A percentile compares a stretch with the other conserved stretches of the same genome.
These are phyloP conservation scores for Scaptomyza caliginosa DNA, from an alignment of 2,888 invertebrate species.

Conservation along the genomic window DNA sequence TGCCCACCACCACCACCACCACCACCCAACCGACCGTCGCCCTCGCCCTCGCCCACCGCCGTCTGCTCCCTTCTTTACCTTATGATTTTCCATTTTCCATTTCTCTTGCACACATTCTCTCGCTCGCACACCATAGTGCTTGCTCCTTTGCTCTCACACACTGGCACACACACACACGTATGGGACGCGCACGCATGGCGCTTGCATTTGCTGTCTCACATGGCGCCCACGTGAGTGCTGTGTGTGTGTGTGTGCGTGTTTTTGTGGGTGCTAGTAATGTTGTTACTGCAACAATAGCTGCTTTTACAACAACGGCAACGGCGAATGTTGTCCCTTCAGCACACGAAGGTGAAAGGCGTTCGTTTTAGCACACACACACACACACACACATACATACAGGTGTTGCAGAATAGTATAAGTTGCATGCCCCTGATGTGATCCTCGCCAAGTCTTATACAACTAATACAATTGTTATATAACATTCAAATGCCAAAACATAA, in stretches of 20 bases:
- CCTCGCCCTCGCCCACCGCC: background rate
- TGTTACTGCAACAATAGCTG: conserved; percentile 76
- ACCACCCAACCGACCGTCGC: background rate
- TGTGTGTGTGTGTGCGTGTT: conserved; percentile 20
- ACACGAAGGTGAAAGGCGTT: conserved; percentile 25
- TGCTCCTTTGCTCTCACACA: conserved; percentile 46
- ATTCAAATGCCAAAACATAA: background rate
- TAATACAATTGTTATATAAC: conserved; percentile 45
- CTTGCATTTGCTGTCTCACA: conserved; percentile 77
- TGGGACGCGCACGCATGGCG: conserved; percentile 70
- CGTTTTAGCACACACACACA: conserved; percentile 1
- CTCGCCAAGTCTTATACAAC: conserved; percentile 59
- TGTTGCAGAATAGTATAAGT: background rate
- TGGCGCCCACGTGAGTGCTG: conserved; percentile 36
- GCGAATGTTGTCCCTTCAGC: conserved; percentile 20
- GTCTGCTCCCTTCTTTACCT: conserved; percentile 9
- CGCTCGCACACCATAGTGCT: conserved; percentile 42
- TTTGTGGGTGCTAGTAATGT: conserved; percentile 68
- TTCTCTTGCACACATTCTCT: conserved; percentile 51
- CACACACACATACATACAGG: conserved; percentile 9
- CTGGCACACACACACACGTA: background rate
- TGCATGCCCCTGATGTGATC: conserved; percentile 45
- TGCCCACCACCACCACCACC: background rate
- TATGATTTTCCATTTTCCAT: conserved; percentile 59
- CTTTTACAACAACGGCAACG: conserved; percentile 51